Evolutionary conservation across 2,888 invertebrate genomes (phyloP), one percentile per base, ranked within the genome.

Genomic region (Allacma fusca): DNA sequence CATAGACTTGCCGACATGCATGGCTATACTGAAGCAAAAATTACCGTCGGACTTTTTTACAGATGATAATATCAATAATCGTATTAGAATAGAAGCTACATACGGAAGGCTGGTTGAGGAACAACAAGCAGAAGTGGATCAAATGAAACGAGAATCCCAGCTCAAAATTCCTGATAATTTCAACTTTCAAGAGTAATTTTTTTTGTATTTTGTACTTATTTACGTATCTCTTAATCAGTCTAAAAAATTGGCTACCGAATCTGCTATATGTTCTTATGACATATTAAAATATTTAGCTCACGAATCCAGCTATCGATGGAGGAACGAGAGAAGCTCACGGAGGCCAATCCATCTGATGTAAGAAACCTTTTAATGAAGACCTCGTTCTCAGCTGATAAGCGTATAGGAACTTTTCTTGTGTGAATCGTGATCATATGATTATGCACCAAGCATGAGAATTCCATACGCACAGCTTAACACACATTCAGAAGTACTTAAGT

Each of bases 301-400:
- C 85, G 86, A 0, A 85, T 93, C 28, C 90, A 88, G 84, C 86
- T 94, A 43, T 92, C 92, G n/a, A 87, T 88, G 79, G 94, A 94
- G 86, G 93, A 93, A 82, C 88, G 89, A 73, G 90, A 91, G 83
- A 93, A 93, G 86, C 87, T 94, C 19, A 86, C 87, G 0, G 88
- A 89, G 77, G 89, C 90, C 28, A 90, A 91, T 85, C 94, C 94
- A 5, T 90, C 90, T 86, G 93, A 92, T 50, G 92, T 92, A 88
- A 88, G 88, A 87, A 76, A 67, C 19, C 21, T 62, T 62, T 62
- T 23, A 62, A 50, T 65, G 24, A 23, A 26, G 29, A 28, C 24
- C 68, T 68, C 68, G 40, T 68, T 68, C 23, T 68, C 43, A 68
- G 23, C 9, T 12, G n/a, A 68, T 68, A 40, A 34, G 34, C 13